Percentiles rank a stretch among this genome's conserved stretches.
Conservation (phyloP, 1,140 invertebrate species). For the Hirudo medicinalis region DNA sequence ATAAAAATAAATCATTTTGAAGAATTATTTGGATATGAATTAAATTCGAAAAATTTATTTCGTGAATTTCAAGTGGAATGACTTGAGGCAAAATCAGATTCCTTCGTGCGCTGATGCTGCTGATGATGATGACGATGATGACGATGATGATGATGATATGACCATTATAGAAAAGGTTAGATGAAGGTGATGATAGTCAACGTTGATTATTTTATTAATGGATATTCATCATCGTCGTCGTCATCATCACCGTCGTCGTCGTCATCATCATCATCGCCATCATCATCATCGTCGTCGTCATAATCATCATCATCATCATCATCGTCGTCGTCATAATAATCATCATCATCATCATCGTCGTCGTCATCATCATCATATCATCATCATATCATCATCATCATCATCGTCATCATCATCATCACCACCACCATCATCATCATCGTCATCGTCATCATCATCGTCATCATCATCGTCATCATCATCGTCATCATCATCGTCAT, state of each 20-base stretch:
- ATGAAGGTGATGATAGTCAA: background rate
- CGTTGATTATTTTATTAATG: no score
- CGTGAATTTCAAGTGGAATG: no score
- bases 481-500: background rate
- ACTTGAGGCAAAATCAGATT: no score
- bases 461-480: slow-evolving; percentile 1
- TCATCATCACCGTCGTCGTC: no score
- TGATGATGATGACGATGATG: no score
- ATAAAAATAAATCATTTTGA: no score
- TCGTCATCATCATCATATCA: background rate
- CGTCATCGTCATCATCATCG: slow-evolving; percentile 9
- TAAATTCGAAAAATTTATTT: no score
- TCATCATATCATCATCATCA: background rate
- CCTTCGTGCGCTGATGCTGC: no score
- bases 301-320: background rate
- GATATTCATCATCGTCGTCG: background rate
- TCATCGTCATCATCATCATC: slow-evolving; percentile 8
- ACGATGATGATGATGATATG: no score
- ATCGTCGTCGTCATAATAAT: slow-evolving; percentile 1
- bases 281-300: background rate
- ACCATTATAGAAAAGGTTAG: no score
- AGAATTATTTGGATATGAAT: no score
- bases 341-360: background rate
- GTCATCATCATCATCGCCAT: slow-evolving; percentile 5
- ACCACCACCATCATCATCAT: slow-evolving; percentile 3